Percentiles rank a stretch among this genome's conserved stretches.
Evolutionary conservation across 2,888 invertebrate species (phyloP).

Genomic region (Caenorhabditis afra): DNA sequence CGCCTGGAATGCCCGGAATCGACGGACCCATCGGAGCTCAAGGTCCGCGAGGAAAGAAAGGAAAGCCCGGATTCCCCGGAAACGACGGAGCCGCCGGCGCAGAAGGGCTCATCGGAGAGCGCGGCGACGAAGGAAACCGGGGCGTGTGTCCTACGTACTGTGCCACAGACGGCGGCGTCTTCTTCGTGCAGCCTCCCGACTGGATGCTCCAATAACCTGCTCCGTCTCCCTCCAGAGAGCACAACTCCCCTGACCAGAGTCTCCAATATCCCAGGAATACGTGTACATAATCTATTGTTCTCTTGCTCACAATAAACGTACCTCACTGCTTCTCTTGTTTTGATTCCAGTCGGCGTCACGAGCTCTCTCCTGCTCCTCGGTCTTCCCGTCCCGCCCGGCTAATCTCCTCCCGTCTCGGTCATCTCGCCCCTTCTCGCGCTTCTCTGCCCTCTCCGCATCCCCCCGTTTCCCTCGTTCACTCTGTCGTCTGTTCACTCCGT

Average conservation of each 20-base stretch:
- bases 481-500: background rate
- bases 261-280: conserved; percentile 47
- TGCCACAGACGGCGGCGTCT: conserved; percentile 79
- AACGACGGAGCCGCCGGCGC: conserved; percentile 67
- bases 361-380: background rate
- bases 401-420: background rate
- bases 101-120: conserved; percentile 73
- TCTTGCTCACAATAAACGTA: conserved; percentile 12
- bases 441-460: background rate
- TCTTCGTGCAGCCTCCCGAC: conserved; percentile 79
- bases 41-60: conserved; percentile 73
- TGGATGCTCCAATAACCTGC: conserved; percentile 70
- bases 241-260: conserved; percentile 26
- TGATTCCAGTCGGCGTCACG: background rate
- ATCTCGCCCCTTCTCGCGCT: background rate
- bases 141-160: conserved; percentile 80
- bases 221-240: conserved; percentile 1
- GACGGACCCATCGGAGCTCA: conserved; percentile 72
- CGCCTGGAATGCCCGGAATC: conserved; percentile 74
- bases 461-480: background rate
- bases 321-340: background rate
- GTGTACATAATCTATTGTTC: conserved; percentile 42
- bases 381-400: too few relatives aligned
- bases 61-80: conserved; percentile 71
- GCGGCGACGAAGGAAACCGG: conserved; percentile 71